Evolutionary conservation across 35 echinoderm and acorn worm genomes (phyloP).

Genomic region (Ophiothrix spiculata): DNA sequence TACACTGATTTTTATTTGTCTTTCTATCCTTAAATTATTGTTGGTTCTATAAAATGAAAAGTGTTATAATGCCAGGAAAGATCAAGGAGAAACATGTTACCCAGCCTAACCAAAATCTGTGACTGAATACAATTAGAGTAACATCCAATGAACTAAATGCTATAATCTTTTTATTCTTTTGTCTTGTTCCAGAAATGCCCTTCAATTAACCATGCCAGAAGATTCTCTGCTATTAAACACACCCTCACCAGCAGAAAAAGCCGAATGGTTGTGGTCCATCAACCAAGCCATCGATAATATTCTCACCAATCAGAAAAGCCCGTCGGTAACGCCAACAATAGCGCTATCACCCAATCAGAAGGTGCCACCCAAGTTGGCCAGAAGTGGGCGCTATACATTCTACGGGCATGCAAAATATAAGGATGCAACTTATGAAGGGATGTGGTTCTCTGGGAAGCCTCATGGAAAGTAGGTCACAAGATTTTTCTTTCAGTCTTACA

Average conservation of each 20-base stretch:
- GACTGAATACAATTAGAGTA: too few species aligned
- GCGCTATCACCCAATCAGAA: slow-evolving; percentile 16
- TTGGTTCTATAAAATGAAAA: too few species aligned
- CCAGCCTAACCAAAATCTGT: too few species aligned
- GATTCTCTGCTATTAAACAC: slow-evolving; percentile 54
- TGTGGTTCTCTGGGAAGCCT: slow-evolving; percentile 87
- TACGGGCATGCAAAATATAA: slow-evolving; percentile 49
- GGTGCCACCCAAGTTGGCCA: slow-evolving; percentile 73
- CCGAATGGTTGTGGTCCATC: slow-evolving; percentile 93
- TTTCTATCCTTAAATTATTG: too few species aligned
- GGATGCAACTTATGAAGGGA: slow-evolving; percentile 80
- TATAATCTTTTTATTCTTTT: too few species aligned
- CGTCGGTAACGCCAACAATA: neutral
- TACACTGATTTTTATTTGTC: too few species aligned
- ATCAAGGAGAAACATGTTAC: too few species aligned
- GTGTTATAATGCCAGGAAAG: too few species aligned
- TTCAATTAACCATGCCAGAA: slow-evolving; percentile 82
- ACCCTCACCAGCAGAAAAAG: slow-evolving; percentile 61
- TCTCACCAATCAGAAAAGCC: slow-evolving; percentile 57
- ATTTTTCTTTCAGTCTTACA: too few species aligned
- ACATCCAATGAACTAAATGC: too few species aligned
- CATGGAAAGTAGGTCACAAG: slow-evolving; percentile 96
- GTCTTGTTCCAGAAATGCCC: slow-evolving; percentile 59
- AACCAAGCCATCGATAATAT: slow-evolving; percentile 86
- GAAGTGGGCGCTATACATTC: slow-evolving; percentile 75